phyloP scores from a whole-genome alignment of 2,888 invertebrate species.

The Spatulosminthurus flaviceps region DNA sequence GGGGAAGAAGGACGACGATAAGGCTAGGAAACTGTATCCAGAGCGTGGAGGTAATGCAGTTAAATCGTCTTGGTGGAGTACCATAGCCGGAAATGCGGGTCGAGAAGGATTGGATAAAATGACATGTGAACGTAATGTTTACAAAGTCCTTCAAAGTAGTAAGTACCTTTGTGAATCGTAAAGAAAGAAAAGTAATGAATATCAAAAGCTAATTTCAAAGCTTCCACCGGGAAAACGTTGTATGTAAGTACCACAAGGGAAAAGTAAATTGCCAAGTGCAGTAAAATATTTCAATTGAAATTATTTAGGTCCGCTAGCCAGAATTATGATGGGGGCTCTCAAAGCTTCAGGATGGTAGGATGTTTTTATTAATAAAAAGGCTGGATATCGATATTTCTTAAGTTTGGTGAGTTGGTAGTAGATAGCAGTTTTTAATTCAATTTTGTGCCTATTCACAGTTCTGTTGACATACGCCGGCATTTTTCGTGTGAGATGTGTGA shows the following conservation, averaged over 20 bases:
- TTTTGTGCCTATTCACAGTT: constrained; percentile 68
- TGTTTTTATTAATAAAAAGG: neutral
- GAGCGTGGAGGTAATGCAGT: constrained; percentile 75
- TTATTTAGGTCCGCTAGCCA: constrained; percentile 77
- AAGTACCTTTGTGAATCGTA: too few relatives aligned
- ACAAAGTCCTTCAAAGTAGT: constrained; percentile 78
- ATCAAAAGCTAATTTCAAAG: too few relatives aligned
- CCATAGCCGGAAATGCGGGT: constrained; percentile 75
- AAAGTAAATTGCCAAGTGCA: neutral
- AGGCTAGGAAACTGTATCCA: constrained; percentile 75
- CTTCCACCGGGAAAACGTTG: too few relatives aligned
- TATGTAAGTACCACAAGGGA: too few relatives aligned
- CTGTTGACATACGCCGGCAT: constrained; percentile 84
- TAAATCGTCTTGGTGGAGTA: constrained; percentile 70
- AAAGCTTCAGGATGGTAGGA: constrained; percentile 81
- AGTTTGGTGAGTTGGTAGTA: neutral
- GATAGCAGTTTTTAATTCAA: neutral
- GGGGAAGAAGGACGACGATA: too few relatives aligned
- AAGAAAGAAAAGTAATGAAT: too few relatives aligned
- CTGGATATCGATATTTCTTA: neutral
- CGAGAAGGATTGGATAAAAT: constrained; percentile 76
- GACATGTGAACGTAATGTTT: constrained; percentile 83
- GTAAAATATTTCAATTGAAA: neutral
- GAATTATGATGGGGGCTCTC: constrained; percentile 84
- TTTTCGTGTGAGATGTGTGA: constrained; percentile 93